Conservation (phyloP, 2,113 vertebrate genomes). For the Strix aluco region DNA sequence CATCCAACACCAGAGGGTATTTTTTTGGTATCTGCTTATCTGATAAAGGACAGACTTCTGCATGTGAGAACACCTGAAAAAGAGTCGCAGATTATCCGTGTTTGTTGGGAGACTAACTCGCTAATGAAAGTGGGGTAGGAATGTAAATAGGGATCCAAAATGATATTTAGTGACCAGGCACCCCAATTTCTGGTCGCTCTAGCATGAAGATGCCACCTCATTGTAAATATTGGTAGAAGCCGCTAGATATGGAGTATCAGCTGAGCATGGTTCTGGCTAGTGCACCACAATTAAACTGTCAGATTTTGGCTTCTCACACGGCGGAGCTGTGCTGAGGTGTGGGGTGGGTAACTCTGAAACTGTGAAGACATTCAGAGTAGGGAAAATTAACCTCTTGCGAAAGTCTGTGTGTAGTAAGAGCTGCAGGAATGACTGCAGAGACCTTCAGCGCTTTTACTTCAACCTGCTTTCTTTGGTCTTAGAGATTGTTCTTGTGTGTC, state of each 20-base stretch:
- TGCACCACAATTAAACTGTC: neutral
- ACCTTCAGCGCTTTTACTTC: neutral
- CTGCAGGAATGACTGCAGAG: neutral
- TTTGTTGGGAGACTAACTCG: neutral
- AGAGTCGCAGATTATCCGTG: neutral
- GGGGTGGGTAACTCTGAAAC: neutral
- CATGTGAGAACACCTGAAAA: neutral
- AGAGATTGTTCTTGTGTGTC: constrained; percentile 41
- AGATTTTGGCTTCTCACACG: neutral
- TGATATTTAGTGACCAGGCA: neutral
- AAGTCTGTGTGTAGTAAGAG: neutral
- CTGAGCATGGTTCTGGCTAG: neutral
- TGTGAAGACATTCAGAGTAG: neutral
- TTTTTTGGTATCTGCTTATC: neutral
- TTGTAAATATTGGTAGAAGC: constrained; percentile 24
- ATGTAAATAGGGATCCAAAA: neutral
- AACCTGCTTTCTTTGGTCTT: neutral
- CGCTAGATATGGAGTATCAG: neutral
- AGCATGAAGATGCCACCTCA: neutral
- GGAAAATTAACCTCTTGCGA: neutral
- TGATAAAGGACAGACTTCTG: neutral
- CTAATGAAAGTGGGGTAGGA: neutral
- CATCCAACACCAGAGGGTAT: neutral
- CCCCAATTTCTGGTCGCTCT: neutral
- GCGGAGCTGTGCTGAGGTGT: neutral